Evolutionary conservation across 2,888 invertebrate genomes (phyloP).

Genomic region (Pollenia angustigena): DNA sequence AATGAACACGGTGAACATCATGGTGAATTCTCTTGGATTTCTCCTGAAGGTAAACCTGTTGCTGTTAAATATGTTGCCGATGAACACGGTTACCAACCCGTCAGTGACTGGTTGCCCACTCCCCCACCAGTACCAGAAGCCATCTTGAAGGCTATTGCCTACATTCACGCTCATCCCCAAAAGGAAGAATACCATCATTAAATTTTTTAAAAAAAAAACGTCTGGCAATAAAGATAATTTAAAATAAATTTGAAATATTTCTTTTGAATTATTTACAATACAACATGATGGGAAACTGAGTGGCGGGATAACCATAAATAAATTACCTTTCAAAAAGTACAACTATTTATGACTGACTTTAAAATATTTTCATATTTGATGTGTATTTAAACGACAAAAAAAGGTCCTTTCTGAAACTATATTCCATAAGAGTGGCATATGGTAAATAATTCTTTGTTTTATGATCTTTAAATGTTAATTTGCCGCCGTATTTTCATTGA

Average conservation of each 20-base stretch:
- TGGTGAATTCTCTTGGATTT: constrained; percentile 78
- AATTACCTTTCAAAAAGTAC: not conserved
- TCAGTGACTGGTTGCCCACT: constrained; percentile 74
- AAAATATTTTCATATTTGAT: too few relatives aligned
- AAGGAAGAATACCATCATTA: constrained; percentile 61
- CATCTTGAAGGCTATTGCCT: constrained; percentile 82
- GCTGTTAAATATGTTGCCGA: constrained; percentile 79
- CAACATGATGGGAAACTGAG: too few relatives aligned
- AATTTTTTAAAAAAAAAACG: not conserved
- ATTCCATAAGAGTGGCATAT: too few relatives aligned
- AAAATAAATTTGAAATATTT: not conserved
- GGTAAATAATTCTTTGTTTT: too few relatives aligned
- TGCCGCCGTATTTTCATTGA: too few relatives aligned
- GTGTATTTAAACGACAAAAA: too few relatives aligned
- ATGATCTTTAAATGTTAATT: too few relatives aligned
- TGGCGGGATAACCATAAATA: too few relatives aligned
- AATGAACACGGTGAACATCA: constrained; percentile 80
- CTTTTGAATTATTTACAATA: not conserved
- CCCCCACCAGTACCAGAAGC: constrained; percentile 76
- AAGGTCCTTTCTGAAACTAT: too few relatives aligned
- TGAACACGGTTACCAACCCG: constrained; percentile 79
- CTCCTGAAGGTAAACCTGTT: constrained; percentile 80
- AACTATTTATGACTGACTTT: not conserved
- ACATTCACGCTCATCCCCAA: constrained; percentile 84
- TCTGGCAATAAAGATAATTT: constrained; percentile 41